Conservation (phyloP, 2,888 invertebrate genomes). For the Axea sp. region DNA sequence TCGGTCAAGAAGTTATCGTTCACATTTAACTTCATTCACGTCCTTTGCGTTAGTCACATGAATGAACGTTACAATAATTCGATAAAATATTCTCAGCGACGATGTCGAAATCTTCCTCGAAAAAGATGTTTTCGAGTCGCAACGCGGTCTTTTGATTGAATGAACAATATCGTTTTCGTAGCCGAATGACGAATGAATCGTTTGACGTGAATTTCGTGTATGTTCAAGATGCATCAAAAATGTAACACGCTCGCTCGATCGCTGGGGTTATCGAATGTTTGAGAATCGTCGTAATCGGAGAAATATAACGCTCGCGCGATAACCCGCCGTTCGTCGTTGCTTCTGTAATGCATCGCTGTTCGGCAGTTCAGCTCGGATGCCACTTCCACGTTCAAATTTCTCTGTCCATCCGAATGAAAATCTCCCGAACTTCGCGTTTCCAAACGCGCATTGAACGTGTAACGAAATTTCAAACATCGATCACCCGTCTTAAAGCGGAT, state of each 20-base stretch:
- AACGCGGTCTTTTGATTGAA: background rate
- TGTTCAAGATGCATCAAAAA: constrained; percentile 18
- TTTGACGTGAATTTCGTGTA: constrained; percentile 8
- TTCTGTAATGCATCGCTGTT: constrained; percentile 4
- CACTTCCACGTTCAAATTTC: background rate
- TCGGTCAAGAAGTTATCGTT: constrained; percentile 25
- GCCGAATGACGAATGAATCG: background rate
- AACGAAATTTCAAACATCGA: too few species aligned
- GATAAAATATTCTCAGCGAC: constrained; percentile 1
- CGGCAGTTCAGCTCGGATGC: background rate
- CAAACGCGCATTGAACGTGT: too few species aligned
- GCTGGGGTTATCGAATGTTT: constrained; percentile 27
- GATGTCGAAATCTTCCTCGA: background rate
- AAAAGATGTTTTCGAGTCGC: background rate
- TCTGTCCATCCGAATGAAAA: too few species aligned
- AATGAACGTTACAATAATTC: constrained; percentile 29
- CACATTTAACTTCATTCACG: constrained; percentile 25
- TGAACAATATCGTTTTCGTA: constrained; percentile 2
- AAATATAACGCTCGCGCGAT: constrained; percentile 31
- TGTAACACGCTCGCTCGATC: constrained; percentile 17
- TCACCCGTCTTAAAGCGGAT: too few species aligned
- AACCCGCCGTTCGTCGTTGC: constrained; percentile 13
- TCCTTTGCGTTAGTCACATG: constrained; percentile 21
- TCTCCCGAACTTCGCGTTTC: too few species aligned
- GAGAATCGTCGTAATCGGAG: constrained; percentile 26